These are phyloP conservation scores for Archivesica marissinica DNA, from an alignment of 1,140 invertebrate species.

Conservation along the genomic window DNA sequence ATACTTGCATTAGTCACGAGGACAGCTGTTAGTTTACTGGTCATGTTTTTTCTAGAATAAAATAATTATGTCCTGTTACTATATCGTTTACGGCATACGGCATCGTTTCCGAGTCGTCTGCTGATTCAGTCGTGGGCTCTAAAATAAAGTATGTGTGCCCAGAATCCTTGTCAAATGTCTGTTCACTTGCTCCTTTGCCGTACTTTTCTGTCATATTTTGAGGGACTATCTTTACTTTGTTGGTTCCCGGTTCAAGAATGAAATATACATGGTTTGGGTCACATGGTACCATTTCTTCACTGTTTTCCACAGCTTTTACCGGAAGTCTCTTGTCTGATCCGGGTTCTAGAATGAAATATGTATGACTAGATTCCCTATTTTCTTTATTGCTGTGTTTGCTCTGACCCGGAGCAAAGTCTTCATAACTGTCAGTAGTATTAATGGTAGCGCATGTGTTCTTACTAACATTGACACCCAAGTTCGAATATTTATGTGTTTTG, in stretches of 20 bases:
- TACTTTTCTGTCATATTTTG: background rate
- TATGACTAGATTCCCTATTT: background rate
- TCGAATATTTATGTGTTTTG: background rate
- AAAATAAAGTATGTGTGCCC: constrained; percentile 30
- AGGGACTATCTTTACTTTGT: background rate
- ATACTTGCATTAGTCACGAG: too few relatives aligned
- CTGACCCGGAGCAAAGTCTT: background rate
- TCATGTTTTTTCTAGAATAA: constrained; percentile 5
- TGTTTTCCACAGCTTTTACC: background rate
- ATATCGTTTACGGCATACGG: constrained; percentile 31
- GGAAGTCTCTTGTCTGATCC: constrained; percentile 33
- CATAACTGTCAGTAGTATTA: background rate
- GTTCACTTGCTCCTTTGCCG: background rate
- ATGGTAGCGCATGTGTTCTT: too few relatives aligned
- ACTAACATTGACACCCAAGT: background rate
- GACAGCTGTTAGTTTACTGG: too few relatives aligned
- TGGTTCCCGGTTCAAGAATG: constrained; percentile 14
- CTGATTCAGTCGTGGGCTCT: background rate
- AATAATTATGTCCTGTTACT: background rate
- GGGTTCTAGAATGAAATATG: constrained; percentile 23
- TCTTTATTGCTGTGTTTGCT: background rate
- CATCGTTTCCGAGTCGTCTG: background rate
- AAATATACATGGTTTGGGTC: constrained; percentile 26
- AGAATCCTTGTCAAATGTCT: background rate
- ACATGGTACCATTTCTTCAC: background rate